phyloP scores from a whole-genome alignment of 23 tunicate genomes.

The Phallusia fumigata region DNA sequence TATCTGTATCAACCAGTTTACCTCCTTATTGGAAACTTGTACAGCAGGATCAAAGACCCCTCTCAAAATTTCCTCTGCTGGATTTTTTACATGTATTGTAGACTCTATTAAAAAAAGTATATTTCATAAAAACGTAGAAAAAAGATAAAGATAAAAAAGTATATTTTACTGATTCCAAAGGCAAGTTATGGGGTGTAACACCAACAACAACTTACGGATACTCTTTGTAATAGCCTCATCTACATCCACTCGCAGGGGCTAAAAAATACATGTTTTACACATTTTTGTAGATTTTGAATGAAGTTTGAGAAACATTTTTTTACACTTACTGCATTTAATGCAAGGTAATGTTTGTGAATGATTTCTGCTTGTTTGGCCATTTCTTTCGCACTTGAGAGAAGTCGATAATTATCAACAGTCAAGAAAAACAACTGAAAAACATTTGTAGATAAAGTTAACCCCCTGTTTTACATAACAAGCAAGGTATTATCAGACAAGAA shows the following conservation, averaged over 20 bases:
- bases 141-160: too few relatives aligned
- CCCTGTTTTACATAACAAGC: too few relatives aligned
- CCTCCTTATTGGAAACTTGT: constrained; percentile 61
- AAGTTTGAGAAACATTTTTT: neutral
- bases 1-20: neutral
- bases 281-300: neutral
- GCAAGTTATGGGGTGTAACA: neutral
- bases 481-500: too few relatives aligned
- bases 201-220: constrained; percentile 50
- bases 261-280: neutral
- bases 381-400: constrained; percentile 58
- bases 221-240: constrained; percentile 73
- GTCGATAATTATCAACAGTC: constrained; percentile 56
- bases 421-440: constrained; percentile 54
- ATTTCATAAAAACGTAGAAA: neutral
- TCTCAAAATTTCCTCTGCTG: constrained; percentile 69
- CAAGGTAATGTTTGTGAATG: constrained; percentile 52
- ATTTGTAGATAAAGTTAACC: too few relatives aligned
- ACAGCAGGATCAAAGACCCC: constrained; percentile 84
- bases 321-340: constrained; percentile 62
- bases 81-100: constrained; percentile 28
- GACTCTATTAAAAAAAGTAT: constrained; percentile 25
- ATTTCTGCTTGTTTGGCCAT: constrained; percentile 47
- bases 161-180: too few relatives aligned
- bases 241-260: constrained; percentile 49